A percentile compares a stretch with the other conserved stretches of the same genome.
Conservation (phyloP, 2,888 invertebrate genomes). For the Tortrix viridana region DNA sequence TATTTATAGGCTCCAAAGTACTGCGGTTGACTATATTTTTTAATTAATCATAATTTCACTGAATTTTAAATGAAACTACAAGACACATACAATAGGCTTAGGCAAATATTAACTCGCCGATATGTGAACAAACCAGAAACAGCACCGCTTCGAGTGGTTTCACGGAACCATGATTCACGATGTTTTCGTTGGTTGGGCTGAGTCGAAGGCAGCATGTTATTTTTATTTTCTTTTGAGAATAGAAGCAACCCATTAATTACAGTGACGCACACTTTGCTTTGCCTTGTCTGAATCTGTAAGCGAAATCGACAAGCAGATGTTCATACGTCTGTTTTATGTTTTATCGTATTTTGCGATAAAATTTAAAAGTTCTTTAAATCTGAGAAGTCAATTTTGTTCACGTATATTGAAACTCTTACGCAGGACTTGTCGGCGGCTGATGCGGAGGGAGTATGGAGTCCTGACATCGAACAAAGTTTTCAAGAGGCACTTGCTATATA, state of each 20-base stretch:
- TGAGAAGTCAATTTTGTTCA: background rate
- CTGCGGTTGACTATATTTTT: too few relatives aligned
- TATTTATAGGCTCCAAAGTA: background rate
- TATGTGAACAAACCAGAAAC: constrained; percentile 59
- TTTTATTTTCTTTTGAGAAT: constrained; percentile 81
- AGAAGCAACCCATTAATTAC: constrained; percentile 78
- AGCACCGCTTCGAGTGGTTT: constrained; percentile 60
- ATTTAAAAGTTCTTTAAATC: background rate
- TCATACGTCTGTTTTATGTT: constrained; percentile 63
- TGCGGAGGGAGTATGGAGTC: constrained; percentile 99
- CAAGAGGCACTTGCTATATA: constrained; percentile 99
- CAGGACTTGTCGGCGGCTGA: constrained; percentile 97
- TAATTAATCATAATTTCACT: background rate
- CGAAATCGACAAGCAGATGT: constrained; percentile 52
- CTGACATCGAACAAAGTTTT: constrained; percentile 99
- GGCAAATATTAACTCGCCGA: constrained; percentile 62
- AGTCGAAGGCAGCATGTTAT: constrained; percentile 65
- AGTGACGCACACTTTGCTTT: constrained; percentile 69
- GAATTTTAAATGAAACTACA: constrained; percentile 7
- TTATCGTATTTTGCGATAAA: constrained; percentile 44
- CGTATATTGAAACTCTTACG: background rate
- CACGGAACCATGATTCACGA: constrained; percentile 73
- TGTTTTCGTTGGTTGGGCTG: constrained; percentile 62
- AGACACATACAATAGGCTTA: constrained; percentile 32
- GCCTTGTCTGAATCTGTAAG: constrained; percentile 54